Evolutionary conservation across 64 coral and sea anemone species (phyloP).

Genomic region (Hydrozoanthus tunicans): DNA sequence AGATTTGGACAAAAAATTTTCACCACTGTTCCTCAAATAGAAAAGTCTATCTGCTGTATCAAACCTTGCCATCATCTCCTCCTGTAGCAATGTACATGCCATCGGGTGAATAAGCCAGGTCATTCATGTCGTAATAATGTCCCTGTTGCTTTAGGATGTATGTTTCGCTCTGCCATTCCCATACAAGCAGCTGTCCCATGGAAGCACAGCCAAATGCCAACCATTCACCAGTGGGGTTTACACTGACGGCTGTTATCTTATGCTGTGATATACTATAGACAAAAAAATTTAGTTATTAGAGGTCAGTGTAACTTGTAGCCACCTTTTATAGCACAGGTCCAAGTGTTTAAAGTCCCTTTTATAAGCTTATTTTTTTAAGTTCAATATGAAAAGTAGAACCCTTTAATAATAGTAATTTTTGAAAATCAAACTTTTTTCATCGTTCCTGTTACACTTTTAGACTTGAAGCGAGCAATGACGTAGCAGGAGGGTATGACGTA

Average conservation of each 20-base stretch:
- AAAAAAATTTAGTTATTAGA: neutral
- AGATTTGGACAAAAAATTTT: too few species aligned
- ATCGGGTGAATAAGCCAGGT: conserved; percentile 89
- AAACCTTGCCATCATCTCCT: conserved; percentile 96
- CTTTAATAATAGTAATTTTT: too few species aligned
- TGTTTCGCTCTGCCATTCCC: conserved; percentile 99
- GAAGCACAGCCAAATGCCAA: conserved; percentile 92
- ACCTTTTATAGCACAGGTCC: too few species aligned
- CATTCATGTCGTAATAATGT: conserved; percentile 97
- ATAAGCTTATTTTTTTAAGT: too few species aligned
- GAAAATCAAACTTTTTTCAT: too few species aligned
- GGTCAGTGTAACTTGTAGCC: too few species aligned
- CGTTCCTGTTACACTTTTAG: too few species aligned
- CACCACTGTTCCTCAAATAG: too few species aligned
- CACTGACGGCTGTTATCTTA: conserved; percentile 74
- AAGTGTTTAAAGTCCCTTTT: too few species aligned
- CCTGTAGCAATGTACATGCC: conserved; percentile 90
- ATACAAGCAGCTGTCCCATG: conserved; percentile 89
- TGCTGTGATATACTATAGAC: conserved; percentile 83
- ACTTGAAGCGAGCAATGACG: too few species aligned
- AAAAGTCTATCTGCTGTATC: neutral
- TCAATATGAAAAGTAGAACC: too few species aligned
- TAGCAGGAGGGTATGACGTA: too few species aligned
- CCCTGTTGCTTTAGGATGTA: conserved; percentile 98
- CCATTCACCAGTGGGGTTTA: conserved; percentile 93